Evolutionary conservation across 2,113 vertebrate genomes (phyloP).

Genomic region (Eudyptes chrysolophus): DNA sequence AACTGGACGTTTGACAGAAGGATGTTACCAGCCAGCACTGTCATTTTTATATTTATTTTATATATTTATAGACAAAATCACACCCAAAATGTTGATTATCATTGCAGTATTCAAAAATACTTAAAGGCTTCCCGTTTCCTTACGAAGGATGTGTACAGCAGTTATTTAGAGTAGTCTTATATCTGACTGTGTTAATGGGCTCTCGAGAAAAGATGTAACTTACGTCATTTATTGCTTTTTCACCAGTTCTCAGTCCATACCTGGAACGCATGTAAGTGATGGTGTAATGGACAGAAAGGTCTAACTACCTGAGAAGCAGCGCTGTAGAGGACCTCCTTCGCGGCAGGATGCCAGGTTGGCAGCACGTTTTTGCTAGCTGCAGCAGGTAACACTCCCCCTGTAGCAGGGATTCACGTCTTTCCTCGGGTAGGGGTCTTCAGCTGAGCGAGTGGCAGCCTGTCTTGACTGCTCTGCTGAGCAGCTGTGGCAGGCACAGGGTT

Average conservation of each 20-base stretch:
- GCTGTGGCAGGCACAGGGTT: not conserved
- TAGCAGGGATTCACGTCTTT: not conserved
- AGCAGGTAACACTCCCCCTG: too few species aligned
- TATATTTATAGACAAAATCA: not conserved
- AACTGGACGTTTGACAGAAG: not conserved
- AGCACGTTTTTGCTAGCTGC: not conserved
- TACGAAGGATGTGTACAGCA: not conserved
- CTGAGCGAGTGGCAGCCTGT: not conserved
- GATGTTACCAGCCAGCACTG: not conserved
- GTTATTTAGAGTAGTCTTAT: not conserved
- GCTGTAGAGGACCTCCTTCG: not conserved
- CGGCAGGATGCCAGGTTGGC: accelerated
- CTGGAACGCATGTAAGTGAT: too few species aligned
- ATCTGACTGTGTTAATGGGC: not conserved
- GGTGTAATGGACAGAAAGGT: not conserved
- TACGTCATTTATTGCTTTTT: not conserved
- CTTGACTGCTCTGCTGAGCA: not conserved
- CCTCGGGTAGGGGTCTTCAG: not conserved
- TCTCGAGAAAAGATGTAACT: not conserved
- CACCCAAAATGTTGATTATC: not conserved
- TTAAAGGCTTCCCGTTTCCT: not conserved
- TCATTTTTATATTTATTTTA: not conserved
- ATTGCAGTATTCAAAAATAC: not conserved
- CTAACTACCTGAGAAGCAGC: not conserved
- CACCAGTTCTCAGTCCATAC: not conserved